Conservation (phyloP, 2,113 vertebrate genomes). For the Typhlomys cinereus region DNA sequence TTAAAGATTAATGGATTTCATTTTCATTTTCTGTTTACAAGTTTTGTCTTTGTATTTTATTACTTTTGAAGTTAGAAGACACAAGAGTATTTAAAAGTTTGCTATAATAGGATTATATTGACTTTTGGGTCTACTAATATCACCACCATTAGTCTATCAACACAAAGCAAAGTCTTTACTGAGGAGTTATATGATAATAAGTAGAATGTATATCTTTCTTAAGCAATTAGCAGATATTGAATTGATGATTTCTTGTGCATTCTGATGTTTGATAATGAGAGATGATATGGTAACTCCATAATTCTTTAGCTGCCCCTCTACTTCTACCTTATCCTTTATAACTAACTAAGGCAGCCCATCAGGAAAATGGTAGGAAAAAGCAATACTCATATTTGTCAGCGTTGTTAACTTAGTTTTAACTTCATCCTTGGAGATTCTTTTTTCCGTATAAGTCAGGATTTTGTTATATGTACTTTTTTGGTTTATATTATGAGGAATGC, state of each 20-base stretch:
- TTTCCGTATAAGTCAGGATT: not conserved
- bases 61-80: not conserved
- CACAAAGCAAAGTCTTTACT: not conserved
- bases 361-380: not conserved
- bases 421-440: not conserved
- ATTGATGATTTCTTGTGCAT: conserved; percentile 1
- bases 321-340: not conserved
- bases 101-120: not conserved
- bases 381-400: not conserved
- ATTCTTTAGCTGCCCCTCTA: not conserved
- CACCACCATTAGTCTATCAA: not conserved
- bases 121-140: not conserved
- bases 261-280: not conserved
- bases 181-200: not conserved
- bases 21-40: not conserved
- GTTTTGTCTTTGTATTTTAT: not conserved
- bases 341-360: not conserved
- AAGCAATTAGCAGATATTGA: conserved; percentile 8
- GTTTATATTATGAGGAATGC: not conserved
- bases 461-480: conserved; percentile 16
- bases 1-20: not conserved
- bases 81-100: not conserved
- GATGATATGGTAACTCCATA: not conserved
- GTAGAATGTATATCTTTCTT: not conserved
- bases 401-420: conserved; percentile 19